Evolutionary conservation across 2,888 invertebrate species (phyloP).

Genomic region (Sminthurinus aureus): DNA sequence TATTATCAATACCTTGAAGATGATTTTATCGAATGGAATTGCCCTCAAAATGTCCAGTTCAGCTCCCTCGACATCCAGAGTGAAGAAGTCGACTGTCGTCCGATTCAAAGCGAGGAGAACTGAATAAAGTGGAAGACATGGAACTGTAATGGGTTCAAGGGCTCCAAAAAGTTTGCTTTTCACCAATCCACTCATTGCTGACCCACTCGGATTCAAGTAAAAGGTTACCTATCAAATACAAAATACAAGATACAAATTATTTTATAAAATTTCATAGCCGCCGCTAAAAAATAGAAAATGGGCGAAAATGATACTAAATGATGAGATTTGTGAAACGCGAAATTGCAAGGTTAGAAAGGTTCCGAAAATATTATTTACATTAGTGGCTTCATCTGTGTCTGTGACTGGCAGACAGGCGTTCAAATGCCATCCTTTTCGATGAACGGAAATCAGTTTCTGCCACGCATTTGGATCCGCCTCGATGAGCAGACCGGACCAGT

Average conservation of each 20-base stretch:
- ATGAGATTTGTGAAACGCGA: too few relatives aligned
- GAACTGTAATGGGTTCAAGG: not conserved
- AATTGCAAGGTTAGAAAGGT: too few relatives aligned
- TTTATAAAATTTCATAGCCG: too few relatives aligned
- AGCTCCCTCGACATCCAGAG: not conserved
- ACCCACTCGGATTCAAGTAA: not conserved
- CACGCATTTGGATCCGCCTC: not conserved
- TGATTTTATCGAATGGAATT: constrained; percentile 6
- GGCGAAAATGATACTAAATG: too few relatives aligned
- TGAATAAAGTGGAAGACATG: not conserved
- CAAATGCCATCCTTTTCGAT: not conserved
- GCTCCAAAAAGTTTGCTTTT: not conserved
- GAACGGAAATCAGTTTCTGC: not conserved
- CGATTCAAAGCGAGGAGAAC: not conserved
- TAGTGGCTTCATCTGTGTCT: not conserved
- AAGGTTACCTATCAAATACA: not conserved
- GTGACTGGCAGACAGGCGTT: not conserved
- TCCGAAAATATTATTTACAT: not conserved
- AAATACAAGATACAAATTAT: too few relatives aligned
- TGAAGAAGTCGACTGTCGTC: not conserved
- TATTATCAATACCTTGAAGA: constrained; percentile 3
- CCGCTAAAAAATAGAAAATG: too few relatives aligned
- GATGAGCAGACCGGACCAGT: not conserved
- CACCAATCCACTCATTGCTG: not conserved
- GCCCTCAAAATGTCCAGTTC: not conserved